These are phyloP conservation scores for Sisyra nigra DNA, from an alignment of 2,888 invertebrate species.

Conservation along the genomic window DNA sequence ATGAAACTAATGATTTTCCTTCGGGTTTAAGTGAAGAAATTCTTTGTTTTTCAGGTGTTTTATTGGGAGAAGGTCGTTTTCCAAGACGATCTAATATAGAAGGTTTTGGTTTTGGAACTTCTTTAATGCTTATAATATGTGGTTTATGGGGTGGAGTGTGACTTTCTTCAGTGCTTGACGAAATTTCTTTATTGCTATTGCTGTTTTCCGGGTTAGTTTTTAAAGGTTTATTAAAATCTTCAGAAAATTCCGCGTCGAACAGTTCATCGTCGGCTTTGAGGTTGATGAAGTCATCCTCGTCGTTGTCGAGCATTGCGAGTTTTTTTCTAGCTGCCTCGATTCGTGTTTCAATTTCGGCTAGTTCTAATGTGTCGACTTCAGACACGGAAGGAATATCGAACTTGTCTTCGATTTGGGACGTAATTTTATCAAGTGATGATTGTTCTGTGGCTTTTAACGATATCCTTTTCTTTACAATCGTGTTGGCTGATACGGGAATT, in stretches of 20 bases:
- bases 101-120: slow-evolving; percentile 17
- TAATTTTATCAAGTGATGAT: slow-evolving; percentile 10
- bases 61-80: slow-evolving; percentile 16
- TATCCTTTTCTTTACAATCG: slow-evolving; percentile 16
- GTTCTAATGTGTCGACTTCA: slow-evolving; percentile 27
- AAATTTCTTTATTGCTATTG: not conserved
- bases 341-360: slow-evolving; percentile 43
- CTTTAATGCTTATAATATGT: slow-evolving; percentile 15
- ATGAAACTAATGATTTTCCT: slow-evolving; percentile 20
- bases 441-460: slow-evolving; percentile 2
- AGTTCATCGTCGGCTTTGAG: slow-evolving; percentile 35
- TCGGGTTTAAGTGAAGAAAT: slow-evolving; percentile 13
- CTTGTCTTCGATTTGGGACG: slow-evolving; percentile 18
- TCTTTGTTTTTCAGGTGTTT: slow-evolving; percentile 10
- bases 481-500: slow-evolving; percentile 22
- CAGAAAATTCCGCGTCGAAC: slow-evolving; percentile 8
- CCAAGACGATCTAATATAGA: slow-evolving; percentile 34
- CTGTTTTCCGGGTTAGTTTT: not conserved
- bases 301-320: slow-evolving; percentile 34
- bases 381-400: slow-evolving; percentile 33
- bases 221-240: slow-evolving; percentile 1
- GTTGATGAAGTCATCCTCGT: slow-evolving; percentile 48
- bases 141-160: slow-evolving; percentile 11
- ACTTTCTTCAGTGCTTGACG: not conserved
- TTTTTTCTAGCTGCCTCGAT: slow-evolving; percentile 38